phyloP scores from a whole-genome alignment of 2,113 vertebrate genomes.

The Erythrocebus patas region DNA sequence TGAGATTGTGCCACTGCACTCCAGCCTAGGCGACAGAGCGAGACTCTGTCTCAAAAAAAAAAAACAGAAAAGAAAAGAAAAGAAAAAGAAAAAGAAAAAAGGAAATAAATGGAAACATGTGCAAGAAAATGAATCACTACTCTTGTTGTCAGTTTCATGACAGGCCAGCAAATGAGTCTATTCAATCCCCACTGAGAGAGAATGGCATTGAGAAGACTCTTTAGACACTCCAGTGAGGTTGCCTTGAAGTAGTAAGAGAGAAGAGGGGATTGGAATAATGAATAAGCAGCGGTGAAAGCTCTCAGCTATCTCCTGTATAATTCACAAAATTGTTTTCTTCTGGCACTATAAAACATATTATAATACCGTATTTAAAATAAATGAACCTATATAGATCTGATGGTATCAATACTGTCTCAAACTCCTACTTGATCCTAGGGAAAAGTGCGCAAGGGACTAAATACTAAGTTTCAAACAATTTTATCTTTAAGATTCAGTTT shows the following conservation, averaged over 20 bases:
- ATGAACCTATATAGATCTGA: conserved; percentile 9
- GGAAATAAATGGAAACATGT: not conserved
- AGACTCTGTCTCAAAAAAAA: too few relatives aligned
- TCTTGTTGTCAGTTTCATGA: not conserved
- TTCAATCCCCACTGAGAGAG: not conserved
- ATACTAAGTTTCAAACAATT: conserved; percentile 41
- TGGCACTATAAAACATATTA: conserved; percentile 17
- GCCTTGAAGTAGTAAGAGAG: conserved; percentile 7
- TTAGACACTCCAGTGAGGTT: not conserved
- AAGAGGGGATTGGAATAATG: conserved; percentile 9
- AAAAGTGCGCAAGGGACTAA: not conserved
- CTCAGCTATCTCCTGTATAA: not conserved
- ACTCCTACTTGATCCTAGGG: not conserved
- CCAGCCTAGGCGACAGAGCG: too few relatives aligned
- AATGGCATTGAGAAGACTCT: not conserved
- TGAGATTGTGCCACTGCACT: too few relatives aligned
- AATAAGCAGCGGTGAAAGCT: not conserved
- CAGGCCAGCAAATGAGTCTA: not conserved
- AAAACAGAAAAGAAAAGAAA: not conserved
- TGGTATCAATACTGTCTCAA: not conserved
- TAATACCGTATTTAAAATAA: conserved; percentile 44
- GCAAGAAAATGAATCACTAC: conserved; percentile 25
- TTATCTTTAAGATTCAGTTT: conserved; percentile 45
- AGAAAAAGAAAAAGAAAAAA: not conserved
- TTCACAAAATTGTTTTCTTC: conserved; percentile 47